Evolutionary conservation across 1,140 invertebrate species (phyloP).

Genomic region (Listronotus oregonensis): DNA sequence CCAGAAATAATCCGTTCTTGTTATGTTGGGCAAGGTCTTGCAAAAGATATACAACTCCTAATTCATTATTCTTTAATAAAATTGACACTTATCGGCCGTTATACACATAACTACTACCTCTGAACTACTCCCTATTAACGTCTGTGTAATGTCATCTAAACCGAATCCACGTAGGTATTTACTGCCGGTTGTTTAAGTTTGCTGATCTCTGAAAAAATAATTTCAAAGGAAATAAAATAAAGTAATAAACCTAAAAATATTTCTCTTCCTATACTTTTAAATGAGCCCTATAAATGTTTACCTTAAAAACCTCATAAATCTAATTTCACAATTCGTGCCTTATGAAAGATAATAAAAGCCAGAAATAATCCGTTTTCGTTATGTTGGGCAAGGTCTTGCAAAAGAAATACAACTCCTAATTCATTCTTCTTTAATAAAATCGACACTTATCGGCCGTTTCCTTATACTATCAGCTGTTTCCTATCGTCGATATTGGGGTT

Average conservation of each 20-base stretch:
- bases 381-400: constrained; percentile 2
- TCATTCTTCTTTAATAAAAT: constrained; percentile 9
- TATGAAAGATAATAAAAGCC: constrained; percentile 3
- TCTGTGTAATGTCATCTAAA: too few species aligned
- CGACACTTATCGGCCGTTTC: constrained; percentile 14
- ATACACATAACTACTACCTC: too few species aligned
- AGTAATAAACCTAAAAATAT: too few species aligned
- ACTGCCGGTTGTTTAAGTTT: too few species aligned
- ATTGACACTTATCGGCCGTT: constrained; percentile 18
- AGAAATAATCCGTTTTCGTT: background rate
- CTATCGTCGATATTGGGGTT: background rate
- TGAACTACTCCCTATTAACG: too few species aligned
- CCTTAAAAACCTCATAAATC: too few species aligned
- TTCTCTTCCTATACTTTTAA: too few species aligned
- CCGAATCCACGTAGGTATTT: too few species aligned
- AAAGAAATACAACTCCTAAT: constrained; percentile 8
- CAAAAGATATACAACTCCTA: constrained; percentile 4
- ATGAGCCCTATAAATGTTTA: too few species aligned
- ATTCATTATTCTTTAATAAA: constrained; percentile 9
- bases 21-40: constrained; percentile 2
- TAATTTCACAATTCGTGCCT: background rate
- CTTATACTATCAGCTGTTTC: constrained; percentile 6
- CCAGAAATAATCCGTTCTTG: background rate
- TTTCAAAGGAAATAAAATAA: too few species aligned
- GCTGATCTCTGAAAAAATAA: too few species aligned